Evolutionary conservation across 1,140 invertebrate species (phyloP).

Genomic region (Steinernema khuongi): DNA sequence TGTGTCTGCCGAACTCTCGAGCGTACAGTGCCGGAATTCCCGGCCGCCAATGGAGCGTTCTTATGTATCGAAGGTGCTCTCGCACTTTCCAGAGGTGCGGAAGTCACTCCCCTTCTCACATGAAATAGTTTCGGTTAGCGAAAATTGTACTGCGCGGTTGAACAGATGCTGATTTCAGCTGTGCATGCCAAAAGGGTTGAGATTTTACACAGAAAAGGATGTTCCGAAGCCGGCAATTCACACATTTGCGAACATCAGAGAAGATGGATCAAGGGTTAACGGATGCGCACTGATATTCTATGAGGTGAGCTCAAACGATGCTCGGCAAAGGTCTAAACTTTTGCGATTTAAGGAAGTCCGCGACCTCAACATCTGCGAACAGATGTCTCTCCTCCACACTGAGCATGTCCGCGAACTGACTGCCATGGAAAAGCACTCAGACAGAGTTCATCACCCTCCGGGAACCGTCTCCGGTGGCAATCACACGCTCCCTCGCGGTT

Average conservation of each 20-base stretch:
- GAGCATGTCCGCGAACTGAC: constrained; percentile 40
- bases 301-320: constrained; percentile 64
- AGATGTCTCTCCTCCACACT: constrained; percentile 43
- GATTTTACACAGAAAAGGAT: constrained; percentile 88
- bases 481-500: constrained; percentile 62
- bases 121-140: constrained; percentile 79
- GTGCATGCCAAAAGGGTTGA: constrained; percentile 82
- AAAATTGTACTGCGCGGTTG: background rate
- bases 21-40: constrained; percentile 26
- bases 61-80: constrained; percentile 85
- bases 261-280: constrained; percentile 86
- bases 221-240: constrained; percentile 79
- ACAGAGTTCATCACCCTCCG: constrained; percentile 32
- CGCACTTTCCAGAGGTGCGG: constrained; percentile 73
- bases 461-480: constrained; percentile 73
- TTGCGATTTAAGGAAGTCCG: constrained; percentile 37
- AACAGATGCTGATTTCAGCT: constrained; percentile 66
- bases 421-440: constrained; percentile 22
- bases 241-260: constrained; percentile 89
- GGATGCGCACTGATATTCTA: constrained; percentile 90
- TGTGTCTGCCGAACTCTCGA: background rate
- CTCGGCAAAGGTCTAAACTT: background rate
- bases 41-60: constrained; percentile 83
- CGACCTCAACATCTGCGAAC: constrained; percentile 49
- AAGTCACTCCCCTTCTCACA: constrained; percentile 66